Evolutionary conservation across 2,888 invertebrate genomes (phyloP).

Genomic region (Lasioglossum vierecki): DNA sequence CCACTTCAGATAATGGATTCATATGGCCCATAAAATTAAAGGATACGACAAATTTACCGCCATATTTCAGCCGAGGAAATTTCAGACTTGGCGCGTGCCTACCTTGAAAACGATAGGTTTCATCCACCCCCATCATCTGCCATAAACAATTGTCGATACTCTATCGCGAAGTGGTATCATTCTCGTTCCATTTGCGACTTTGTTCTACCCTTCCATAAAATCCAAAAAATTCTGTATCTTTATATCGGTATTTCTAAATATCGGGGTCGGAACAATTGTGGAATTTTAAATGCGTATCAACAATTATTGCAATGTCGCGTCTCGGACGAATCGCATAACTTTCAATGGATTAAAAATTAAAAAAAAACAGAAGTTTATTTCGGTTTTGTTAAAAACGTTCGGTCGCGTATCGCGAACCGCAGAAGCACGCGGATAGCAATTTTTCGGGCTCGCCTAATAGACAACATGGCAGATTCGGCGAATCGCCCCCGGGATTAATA

Average conservation of each 20-base stretch:
- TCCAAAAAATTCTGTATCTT: background rate
- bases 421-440: background rate
- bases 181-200: background rate
- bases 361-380: background rate
- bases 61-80: slow-evolving; percentile 55
- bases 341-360: background rate
- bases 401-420: background rate
- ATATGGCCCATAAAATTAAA: slow-evolving; percentile 81
- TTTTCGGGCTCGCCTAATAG: background rate
- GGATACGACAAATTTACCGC: slow-evolving; percentile 81
- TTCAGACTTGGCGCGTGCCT: slow-evolving; percentile 45
- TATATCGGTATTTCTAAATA: background rate
- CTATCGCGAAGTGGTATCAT: background rate
- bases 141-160: background rate
- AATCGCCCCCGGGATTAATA: slow-evolving; percentile 28
- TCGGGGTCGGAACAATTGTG: background rate
- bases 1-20: slow-evolving; percentile 82
- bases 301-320: background rate
- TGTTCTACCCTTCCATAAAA: background rate
- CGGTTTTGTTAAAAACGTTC: background rate
- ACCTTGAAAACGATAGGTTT: slow-evolving; percentile 11
- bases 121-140: background rate
- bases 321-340: background rate
- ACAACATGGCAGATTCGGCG: background rate
- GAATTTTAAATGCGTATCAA: background rate